Base-by-base conservation (phyloP, 2,797 vertebrate genomes). In the Alcedo atthis region DNA sequence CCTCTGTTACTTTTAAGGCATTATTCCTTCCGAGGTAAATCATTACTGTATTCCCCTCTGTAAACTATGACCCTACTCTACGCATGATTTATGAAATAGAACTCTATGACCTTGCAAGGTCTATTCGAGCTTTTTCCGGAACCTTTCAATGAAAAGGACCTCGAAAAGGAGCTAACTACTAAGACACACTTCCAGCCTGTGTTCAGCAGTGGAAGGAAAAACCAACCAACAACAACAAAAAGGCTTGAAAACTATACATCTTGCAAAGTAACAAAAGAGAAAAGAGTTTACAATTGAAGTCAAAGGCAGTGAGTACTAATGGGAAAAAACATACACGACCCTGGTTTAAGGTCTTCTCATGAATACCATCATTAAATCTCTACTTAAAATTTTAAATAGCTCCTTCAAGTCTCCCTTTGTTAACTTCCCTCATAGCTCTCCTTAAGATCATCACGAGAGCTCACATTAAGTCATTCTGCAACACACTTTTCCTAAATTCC, bases 311-410 rank as follows among this genome's bases (percentile, higher is more conserved):
- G 32, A 91, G 26, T 18, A 10, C 28, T 57, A 46, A 85, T 87
- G 28, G 54, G 48, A 71, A 81, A 89, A 77, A 82, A 51, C 15
- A n/a, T 80, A n/a, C 73, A 42, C 9, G 45, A 69, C 71, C 53
- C 49, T 45, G 77, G 15, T 37, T 82, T 70, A 87, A 87, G 45
- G 61, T 82, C 61, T 74, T 83, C 64, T 74, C 62, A 70, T 18
- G 28, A 91, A 68, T 77, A 55, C 22, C n/a, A 33, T 54, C 79
- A 81, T 87, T 77, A 93, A 89, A 85, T 61, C 69, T 33, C 35
- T 89, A 71, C 54, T 69, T 26, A 18, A 35, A 92, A 85, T 92
- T 96, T 83, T 81, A 91, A 94, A 81, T 48, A 82, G 54, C 48
- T 89, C 76, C 73, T 87, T 89, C 71, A 82, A 74, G 77, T 67